These are phyloP conservation scores for Pangasius krempfi DNA, from an alignment of 2,797 vertebrate genomes.

Conservation along the genomic window DNA sequence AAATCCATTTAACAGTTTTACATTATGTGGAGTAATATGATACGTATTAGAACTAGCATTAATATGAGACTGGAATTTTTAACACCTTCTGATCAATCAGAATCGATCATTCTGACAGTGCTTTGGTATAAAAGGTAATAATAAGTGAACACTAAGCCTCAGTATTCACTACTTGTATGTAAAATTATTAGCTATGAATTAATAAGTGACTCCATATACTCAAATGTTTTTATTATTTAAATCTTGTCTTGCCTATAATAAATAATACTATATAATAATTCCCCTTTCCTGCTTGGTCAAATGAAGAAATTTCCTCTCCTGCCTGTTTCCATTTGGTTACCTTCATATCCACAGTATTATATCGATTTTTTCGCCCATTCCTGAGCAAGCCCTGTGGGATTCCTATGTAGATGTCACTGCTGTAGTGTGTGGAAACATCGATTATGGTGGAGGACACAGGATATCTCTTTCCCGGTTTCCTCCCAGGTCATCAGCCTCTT, in stretches of 20 bases:
- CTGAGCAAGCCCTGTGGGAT: not conserved
- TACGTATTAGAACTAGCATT: not conserved
- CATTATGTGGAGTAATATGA: not conserved
- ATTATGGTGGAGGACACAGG: conserved; percentile 67
- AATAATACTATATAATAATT: not conserved
- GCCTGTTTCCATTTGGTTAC: not conserved
- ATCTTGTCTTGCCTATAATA: not conserved
- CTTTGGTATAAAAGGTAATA: not conserved
- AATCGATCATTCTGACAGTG: not conserved
- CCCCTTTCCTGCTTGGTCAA: not conserved
- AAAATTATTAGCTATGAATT: not conserved
- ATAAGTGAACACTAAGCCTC: not conserved
- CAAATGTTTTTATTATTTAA: not conserved
- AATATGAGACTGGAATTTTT: too few relatives aligned
- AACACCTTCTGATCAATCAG: not conserved
- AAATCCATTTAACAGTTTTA: not conserved
- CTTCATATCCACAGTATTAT: not conserved
- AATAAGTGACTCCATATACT: not conserved
- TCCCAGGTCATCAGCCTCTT: conserved; percentile 68
- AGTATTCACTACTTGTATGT: not conserved
- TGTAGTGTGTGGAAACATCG: conserved; percentile 59
- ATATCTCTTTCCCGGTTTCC: conserved; percentile 54
- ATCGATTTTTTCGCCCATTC: not conserved
- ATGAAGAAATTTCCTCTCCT: not conserved
- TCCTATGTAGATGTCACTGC: conserved; percentile 12